Evolutionary conservation across 2,113 vertebrate genomes (phyloP).

Genomic region (Atherinomorus stipes): DNA sequence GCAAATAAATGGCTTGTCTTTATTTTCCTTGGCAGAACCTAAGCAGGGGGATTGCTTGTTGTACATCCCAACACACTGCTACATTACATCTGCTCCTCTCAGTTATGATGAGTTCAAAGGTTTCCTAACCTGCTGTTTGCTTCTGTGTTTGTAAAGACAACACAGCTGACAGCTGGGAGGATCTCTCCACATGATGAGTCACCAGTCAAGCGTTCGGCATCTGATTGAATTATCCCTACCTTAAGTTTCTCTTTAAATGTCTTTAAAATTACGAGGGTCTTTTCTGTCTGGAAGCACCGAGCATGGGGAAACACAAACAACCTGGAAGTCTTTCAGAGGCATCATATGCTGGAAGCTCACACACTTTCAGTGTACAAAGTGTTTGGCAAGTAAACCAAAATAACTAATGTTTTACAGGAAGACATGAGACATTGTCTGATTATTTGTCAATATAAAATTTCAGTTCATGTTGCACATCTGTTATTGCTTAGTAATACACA

Average conservation of each 20-base stretch:
- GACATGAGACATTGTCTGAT: too few relatives aligned
- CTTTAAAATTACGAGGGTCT: too few relatives aligned
- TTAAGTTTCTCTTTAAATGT: slow-evolving; percentile 6
- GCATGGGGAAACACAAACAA: too few relatives aligned
- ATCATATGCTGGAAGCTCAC: too few relatives aligned
- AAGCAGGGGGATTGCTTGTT: slow-evolving; percentile 23
- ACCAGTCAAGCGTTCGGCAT: background rate
- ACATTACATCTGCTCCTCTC: background rate
- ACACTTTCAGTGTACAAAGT: too few relatives aligned
- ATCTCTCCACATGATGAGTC: slow-evolving; percentile 4
- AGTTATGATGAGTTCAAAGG: background rate
- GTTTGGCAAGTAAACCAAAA: too few relatives aligned
- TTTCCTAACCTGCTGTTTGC: slow-evolving; percentile 18
- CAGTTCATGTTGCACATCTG: too few relatives aligned
- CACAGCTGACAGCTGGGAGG: background rate
- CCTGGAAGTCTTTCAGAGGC: too few relatives aligned
- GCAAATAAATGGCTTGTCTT: slow-evolving; percentile 60
- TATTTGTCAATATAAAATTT: too few relatives aligned
- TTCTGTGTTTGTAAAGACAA: slow-evolving; percentile 2
- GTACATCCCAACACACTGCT: background rate
- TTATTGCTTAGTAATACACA: too few relatives aligned
- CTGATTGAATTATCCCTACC: background rate
- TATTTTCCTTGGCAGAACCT: slow-evolving; percentile 65
- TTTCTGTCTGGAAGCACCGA: too few relatives aligned
- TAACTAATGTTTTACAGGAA: too few relatives aligned